Evolutionary conservation across 2,797 vertebrate species (phyloP).

Genomic region (Rhinella marina): DNA sequence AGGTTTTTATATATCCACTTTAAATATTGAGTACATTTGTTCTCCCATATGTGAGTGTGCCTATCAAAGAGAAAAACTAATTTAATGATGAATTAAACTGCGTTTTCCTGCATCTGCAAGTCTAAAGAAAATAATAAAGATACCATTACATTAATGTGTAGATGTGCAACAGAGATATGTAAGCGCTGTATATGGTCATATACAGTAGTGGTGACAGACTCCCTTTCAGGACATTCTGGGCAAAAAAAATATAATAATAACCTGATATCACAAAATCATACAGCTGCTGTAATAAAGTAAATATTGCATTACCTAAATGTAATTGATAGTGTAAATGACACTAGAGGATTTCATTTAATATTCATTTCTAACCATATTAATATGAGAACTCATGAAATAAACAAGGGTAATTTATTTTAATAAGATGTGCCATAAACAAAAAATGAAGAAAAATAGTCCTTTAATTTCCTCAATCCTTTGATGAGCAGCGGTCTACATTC

Average conservation of each 20-base stretch:
- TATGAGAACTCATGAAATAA: constrained; percentile 4
- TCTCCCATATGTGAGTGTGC: no score
- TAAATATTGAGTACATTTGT: no score
- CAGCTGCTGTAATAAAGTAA: neutral
- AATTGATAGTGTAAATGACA: neutral
- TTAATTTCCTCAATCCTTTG: constrained; percentile 48
- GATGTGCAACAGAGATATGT: no score
- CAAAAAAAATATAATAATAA: neutral
- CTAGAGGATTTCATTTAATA: neutral
- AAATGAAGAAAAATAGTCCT: neutral
- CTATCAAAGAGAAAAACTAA: no score
- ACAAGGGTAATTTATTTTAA: constrained; percentile 42
- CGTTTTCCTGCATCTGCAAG: no score
- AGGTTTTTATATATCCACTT: no score
- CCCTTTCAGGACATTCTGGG: no score
- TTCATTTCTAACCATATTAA: constrained; percentile 17
- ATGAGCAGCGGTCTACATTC: constrained; percentile 28
- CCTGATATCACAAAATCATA: neutral
- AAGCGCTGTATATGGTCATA: no score
- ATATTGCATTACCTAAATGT: neutral
- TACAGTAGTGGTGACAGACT: no score
- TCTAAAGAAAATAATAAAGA: no score
- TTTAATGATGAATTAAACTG: no score
- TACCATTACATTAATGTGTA: no score
- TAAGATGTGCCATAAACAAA: constrained; percentile 23